Evolutionary conservation across 2,113 vertebrate species (phyloP).

Genomic region (Zosterops lateralis): DNA sequence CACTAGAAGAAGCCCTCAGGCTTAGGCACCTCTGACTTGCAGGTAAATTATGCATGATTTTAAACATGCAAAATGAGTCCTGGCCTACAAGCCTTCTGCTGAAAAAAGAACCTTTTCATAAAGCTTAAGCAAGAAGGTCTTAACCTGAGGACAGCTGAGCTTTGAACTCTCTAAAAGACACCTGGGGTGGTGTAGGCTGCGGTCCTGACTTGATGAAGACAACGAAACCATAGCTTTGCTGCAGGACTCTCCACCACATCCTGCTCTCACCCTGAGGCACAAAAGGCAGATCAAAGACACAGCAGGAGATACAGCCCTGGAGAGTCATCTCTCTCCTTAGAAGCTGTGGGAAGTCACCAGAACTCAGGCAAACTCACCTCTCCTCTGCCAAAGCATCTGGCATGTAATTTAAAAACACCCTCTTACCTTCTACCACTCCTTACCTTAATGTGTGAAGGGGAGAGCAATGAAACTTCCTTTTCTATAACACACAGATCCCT

Average conservation of each 20-base stretch:
- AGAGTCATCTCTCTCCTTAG: neutral
- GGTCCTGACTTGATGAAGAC: neutral
- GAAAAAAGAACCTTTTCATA: neutral
- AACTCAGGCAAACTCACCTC: neutral
- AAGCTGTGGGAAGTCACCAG: neutral
- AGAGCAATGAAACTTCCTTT: neutral
- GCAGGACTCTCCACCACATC: neutral
- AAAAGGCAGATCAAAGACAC: neutral
- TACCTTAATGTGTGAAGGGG: neutral
- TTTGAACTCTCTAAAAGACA: neutral
- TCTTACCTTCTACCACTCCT: neutral
- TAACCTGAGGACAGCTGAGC: neutral
- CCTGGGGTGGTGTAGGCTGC: neutral
- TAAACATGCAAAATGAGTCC: neutral
- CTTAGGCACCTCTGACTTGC: neutral
- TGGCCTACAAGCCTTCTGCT: neutral
- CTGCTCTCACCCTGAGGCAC: neutral
- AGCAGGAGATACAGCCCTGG: neutral
- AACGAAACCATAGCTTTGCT: neutral
- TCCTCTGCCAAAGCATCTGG: neutral
- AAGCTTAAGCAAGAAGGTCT: neutral
- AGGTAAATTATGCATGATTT: conserved; percentile 10
- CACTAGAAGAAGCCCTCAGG: neutral
- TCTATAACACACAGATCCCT: neutral
- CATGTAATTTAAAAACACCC: neutral